Percentiles rank a stretch among this genome's conserved stretches.
Conservation (phyloP, 1,140 invertebrate genomes). For the Zaprionus camerounensis region DNA sequence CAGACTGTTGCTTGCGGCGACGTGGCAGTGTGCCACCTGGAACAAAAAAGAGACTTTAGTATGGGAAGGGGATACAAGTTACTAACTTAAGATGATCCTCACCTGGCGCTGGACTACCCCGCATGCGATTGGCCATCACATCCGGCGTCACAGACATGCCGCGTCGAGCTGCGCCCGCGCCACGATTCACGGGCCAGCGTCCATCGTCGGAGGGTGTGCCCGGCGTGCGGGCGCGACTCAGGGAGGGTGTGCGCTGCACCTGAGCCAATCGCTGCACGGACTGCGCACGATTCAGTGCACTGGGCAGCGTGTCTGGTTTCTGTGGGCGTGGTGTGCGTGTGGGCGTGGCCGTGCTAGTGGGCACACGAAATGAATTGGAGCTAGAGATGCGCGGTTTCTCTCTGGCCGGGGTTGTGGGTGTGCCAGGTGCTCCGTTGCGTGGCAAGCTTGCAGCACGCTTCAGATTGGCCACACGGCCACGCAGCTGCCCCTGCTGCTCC, state of each 20-base stretch:
- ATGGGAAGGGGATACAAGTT: background rate
- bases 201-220: constrained; percentile 89
- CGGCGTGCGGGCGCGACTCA: constrained; percentile 86
- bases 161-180: constrained; percentile 52
- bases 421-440: constrained; percentile 83
- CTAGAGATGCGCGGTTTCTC: constrained; percentile 52
- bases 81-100: constrained; percentile 65
- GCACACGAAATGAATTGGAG: constrained; percentile 63
- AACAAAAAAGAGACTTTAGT: constrained; percentile 84
- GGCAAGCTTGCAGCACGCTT: constrained; percentile 86
- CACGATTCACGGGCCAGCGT: constrained; percentile 86
- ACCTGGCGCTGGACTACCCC: constrained; percentile 81
- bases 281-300: constrained; percentile 74
- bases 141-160: constrained; percentile 71
- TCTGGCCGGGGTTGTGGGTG: constrained; percentile 21
- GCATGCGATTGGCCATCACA: constrained; percentile 75
- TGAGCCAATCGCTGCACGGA: constrained; percentile 85
- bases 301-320: constrained; percentile 84
- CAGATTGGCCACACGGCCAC: constrained; percentile 63
- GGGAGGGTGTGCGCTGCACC: constrained; percentile 86
- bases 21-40: constrained; percentile 89
- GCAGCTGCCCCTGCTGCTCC: constrained; percentile 45
- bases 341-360: constrained; percentile 64
- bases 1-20: constrained; percentile 86
- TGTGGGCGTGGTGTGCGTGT: constrained; percentile 85